Percentiles rank a stretch among this genome's conserved stretches.
These are phyloP conservation scores for Drosophila paramelanica DNA, from an alignment of 2,888 invertebrate genomes.

Conservation along the genomic window DNA sequence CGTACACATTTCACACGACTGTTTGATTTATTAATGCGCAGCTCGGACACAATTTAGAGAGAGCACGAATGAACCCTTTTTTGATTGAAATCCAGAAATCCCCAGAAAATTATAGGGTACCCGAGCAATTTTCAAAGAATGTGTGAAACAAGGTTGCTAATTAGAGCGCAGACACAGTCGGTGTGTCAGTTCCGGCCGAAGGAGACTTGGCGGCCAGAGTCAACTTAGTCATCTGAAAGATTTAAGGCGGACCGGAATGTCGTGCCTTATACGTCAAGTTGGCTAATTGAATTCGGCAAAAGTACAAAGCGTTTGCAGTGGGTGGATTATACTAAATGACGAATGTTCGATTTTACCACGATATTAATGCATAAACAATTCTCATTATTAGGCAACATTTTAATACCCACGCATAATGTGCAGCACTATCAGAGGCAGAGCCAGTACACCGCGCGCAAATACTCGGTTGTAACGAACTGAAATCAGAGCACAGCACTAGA, in stretches of 20 bases:
- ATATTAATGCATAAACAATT: constrained; percentile 68
- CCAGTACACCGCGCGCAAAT: constrained; percentile 84
- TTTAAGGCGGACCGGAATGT: constrained; percentile 62
- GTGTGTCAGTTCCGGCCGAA: not conserved
- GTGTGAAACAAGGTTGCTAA: constrained; percentile 76
- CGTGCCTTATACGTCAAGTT: constrained; percentile 51
- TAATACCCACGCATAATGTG: constrained; percentile 84
- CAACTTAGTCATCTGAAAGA: constrained; percentile 31
- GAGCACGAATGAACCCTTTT: constrained; percentile 42
- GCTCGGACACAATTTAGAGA: constrained; percentile 31
- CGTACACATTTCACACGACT: constrained; percentile 73
- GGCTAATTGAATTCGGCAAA: constrained; percentile 69
- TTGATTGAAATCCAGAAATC: constrained; percentile 72
- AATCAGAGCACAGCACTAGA: constrained; percentile 51
- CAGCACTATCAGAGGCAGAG: constrained; percentile 85
- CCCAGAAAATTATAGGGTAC: constrained; percentile 67
- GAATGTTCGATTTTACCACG: constrained; percentile 28
- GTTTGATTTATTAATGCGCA: constrained; percentile 76
- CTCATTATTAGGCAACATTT: constrained; percentile 81
- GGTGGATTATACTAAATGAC: constrained; percentile 44
- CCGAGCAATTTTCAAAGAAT: constrained; percentile 65
- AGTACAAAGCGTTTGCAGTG: constrained; percentile 47
- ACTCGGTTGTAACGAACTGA: constrained; percentile 83
- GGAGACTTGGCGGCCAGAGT: constrained; percentile 16
- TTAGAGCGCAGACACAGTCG: constrained; percentile 46